Evolutionary conservation across 1,140 invertebrate genomes (phyloP), one percentile per base, ranked within the genome.

Genomic region (Hyphantria cunea): DNA sequence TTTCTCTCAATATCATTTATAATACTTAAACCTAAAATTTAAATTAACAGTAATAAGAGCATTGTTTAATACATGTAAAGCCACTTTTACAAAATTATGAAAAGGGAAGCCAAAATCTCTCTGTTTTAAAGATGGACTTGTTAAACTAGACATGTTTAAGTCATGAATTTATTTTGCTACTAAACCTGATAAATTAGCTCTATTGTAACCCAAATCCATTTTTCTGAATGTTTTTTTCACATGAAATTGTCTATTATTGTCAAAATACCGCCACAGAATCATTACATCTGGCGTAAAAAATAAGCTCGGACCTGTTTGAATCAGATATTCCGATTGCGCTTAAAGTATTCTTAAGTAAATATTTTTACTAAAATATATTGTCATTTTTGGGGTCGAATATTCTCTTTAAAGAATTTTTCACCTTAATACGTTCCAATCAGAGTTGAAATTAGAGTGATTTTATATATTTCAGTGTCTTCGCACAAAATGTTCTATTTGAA

Each of bases 321-420:
- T 56, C 44, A 56, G 42, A 56, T 44, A 56, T 56, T 56, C 53
- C 33, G 42, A 56, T 56, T 56, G 53, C 45, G 32, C 12, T 56
- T 15, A 12, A 56, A 56, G 53, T 47, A 34, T 56, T 56, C 53
- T 56, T 56, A 47, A 56, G 44, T 14, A 56, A 56, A 47, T 47
- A 47, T 56, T 56, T 44, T 55, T 45, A 3, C 53, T 34, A n/a
- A n/a, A n/a, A n/a, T n/a, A 33, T 13, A 34, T 34, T 56, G 53
- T 47, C 42, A 56, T 47, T 56, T 34, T 55, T 56, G 31, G 45
- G 31, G 31, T 17, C 17, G 17, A 25, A 25, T 17, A 31, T 5
- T 9, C 14, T 37, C 34, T 0, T 6, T 0, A 33, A 7, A 6
- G 9, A 8, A 34, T 45, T 45, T n/a, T 14, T 9, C n/a, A 45